Conservation (phyloP, 23 tunicate genomes). For the Ascidia mentula region DNA sequence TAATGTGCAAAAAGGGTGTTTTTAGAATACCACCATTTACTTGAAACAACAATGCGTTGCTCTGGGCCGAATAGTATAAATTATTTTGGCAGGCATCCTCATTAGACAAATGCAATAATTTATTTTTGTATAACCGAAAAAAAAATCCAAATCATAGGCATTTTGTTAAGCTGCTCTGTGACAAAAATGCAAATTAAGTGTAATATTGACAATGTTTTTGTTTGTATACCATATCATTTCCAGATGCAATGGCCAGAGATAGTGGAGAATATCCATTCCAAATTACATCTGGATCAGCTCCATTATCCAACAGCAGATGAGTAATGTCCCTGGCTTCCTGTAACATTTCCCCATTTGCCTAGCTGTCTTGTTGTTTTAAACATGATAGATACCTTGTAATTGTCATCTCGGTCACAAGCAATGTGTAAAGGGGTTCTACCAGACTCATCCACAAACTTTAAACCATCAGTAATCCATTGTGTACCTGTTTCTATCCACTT, state of each 20-base stretch:
- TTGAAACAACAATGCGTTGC: too few species aligned
- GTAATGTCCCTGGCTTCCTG: slow-evolving; percentile 74
- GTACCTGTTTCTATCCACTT: slow-evolving; percentile 8
- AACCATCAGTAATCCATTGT: slow-evolving; percentile 57
- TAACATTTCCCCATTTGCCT: not conserved
- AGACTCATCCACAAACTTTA: slow-evolving; percentile 51
- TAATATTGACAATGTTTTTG: too few species aligned
- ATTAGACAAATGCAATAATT: too few species aligned
- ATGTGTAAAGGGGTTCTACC: slow-evolving; percentile 88
- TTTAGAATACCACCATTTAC: too few species aligned
- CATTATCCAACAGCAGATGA: slow-evolving; percentile 60
- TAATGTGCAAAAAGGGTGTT: too few species aligned
- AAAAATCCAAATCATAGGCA: too few species aligned
- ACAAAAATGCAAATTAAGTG: too few species aligned
- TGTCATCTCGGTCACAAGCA: slow-evolving; percentile 85
- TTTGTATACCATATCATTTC: slow-evolving; percentile 86
- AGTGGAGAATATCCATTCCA: slow-evolving; percentile 96
- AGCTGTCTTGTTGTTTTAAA: not conserved
- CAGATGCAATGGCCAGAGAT: slow-evolving; percentile 76
- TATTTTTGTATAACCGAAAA: too few species aligned
- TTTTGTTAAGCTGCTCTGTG: too few species aligned
- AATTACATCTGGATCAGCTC: slow-evolving; percentile 85
- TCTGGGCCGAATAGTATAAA: too few species aligned
- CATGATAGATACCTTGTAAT: slow-evolving; percentile 55
- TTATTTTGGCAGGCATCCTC: too few species aligned